phyloP scores from a whole-genome alignment of 2,888 invertebrate species.

The Vanessa cardui region DNA sequence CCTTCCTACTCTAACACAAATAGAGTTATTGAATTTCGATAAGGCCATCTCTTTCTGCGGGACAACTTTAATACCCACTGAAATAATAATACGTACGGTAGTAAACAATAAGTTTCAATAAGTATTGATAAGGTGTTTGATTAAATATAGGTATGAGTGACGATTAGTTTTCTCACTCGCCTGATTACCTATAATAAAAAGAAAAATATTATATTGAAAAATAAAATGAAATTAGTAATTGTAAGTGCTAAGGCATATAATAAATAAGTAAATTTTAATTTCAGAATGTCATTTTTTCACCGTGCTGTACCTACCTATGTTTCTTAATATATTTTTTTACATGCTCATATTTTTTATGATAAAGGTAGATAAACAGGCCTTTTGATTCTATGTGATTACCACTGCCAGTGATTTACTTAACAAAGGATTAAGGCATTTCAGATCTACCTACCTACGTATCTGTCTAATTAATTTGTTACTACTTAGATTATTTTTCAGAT shows the following conservation, averaged over 20 bases:
- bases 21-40: conserved; percentile 80
- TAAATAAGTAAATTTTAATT: too few relatives aligned
- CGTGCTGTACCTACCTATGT: too few relatives aligned
- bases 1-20: conserved; percentile 74
- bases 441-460: not conserved
- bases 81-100: conserved; percentile 37
- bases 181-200: too few relatives aligned
- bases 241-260: too few relatives aligned
- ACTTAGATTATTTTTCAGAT: not conserved
- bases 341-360: too few relatives aligned
- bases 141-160: not conserved
- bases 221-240: too few relatives aligned
- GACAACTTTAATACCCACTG: conserved; percentile 28
- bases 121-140: conserved; percentile 8
- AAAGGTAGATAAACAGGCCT: too few relatives aligned
- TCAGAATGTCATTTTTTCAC: too few relatives aligned
- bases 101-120: conserved; percentile 4
- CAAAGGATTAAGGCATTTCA: not conserved
- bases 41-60: conserved; percentile 62
- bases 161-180: not conserved
- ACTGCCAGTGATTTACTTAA: too few relatives aligned
- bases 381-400: too few relatives aligned
- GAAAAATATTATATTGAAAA: too few relatives aligned
- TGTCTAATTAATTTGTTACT: not conserved
- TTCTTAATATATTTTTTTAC: too few relatives aligned